Base-by-base conservation (phyloP, 2,113 vertebrate genomes). In the Trinectes maculatus region DNA sequence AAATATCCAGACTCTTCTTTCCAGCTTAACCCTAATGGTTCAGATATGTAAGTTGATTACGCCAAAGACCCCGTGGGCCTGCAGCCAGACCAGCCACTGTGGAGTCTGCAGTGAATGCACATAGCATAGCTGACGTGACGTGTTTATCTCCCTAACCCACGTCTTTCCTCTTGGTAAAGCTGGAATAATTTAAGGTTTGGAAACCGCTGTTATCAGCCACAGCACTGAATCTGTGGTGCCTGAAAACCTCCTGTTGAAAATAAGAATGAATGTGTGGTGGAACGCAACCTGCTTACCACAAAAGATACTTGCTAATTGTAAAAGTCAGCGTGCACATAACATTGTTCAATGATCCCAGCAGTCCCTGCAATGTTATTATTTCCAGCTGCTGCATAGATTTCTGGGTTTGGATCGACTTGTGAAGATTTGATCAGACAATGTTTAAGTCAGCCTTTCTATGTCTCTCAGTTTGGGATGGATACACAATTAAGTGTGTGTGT, bases 21-120 rank as follows among this genome's bases (percentile, higher is more conserved):
- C 29, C 74, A 56, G 62, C 60, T 43, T 24, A n/a, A 31, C 42
- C 47, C 29, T 72, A 70, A 86, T 81, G 63, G 74, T 71, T 18
- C 74, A 77, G 72, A 82, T 83, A 78, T 87, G 77, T 74, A 73
- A 74, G 68, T 74, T 83, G 42, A 84, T 87, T 89, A 75, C 56
- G 53, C 40, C 64, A 66, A 71, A 77, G 71, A 74, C 67, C 52
- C 63, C 37, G 2, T 6, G 21, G 74, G 84, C 74, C 85, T 74
- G 67, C 59, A 84, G 79, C 77, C 76, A 79, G 60, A 66, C 64
- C 78, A 74, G 74, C 80, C 66, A 22, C 65, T 55, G 55, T 19
- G 62, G 42, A 79, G 63, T 68, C 85, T 75, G 84, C 65, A 61
- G 74, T 64, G 62, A 85, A 86, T 40, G 33, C 70, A 24, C 60